Evolutionary conservation across 2,113 vertebrate species (phyloP).

Genomic region (Nerophis ophidion): DNA sequence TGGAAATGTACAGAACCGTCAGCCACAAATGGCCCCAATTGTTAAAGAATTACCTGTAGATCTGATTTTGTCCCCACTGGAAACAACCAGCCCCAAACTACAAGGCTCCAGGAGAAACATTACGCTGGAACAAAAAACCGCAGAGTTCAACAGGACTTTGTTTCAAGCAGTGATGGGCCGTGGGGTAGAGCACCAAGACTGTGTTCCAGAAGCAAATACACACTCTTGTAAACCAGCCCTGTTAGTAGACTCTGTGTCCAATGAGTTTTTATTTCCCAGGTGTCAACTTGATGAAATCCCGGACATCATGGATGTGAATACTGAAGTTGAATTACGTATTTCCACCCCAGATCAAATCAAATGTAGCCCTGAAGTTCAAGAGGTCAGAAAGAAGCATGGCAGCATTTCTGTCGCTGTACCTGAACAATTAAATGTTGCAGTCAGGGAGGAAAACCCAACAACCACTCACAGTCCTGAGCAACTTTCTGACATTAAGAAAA

Average conservation of each 20-base stretch:
- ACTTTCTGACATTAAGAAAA: conserved; percentile 42
- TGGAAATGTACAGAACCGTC: conserved; percentile 26
- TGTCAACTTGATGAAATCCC: conserved; percentile 20
- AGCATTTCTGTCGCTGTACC: conserved; percentile 21
- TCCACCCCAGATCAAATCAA: conserved; percentile 22
- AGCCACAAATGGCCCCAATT: conserved; percentile 23
- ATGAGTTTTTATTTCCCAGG: conserved; percentile 17
- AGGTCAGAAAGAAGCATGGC: conserved; percentile 27
- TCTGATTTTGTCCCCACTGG: conserved; percentile 38
- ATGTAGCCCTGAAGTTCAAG: conserved; percentile 25
- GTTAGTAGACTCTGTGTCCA: conserved; percentile 13
- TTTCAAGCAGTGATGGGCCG: conserved; percentile 83
- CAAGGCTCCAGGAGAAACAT: conserved; percentile 72
- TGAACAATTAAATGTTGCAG: conserved; percentile 29
- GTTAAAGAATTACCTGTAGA: conserved; percentile 47
- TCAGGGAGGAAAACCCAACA: conserved; percentile 15
- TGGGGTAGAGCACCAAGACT: conserved; percentile 40
- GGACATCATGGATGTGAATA: not conserved
- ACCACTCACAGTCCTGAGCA: conserved; percentile 21
- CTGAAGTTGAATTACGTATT: conserved; percentile 13
- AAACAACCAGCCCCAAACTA: conserved; percentile 36
- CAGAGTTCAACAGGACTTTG: conserved; percentile 88
- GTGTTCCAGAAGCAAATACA: conserved; percentile 17
- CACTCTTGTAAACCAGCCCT: conserved; percentile 15
- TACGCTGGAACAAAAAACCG: conserved; percentile 84